Evolutionary conservation across 2,113 vertebrate genomes (phyloP), one percentile per base, ranked within the genome.

Genomic region (Hydrolagus affinis): DNA sequence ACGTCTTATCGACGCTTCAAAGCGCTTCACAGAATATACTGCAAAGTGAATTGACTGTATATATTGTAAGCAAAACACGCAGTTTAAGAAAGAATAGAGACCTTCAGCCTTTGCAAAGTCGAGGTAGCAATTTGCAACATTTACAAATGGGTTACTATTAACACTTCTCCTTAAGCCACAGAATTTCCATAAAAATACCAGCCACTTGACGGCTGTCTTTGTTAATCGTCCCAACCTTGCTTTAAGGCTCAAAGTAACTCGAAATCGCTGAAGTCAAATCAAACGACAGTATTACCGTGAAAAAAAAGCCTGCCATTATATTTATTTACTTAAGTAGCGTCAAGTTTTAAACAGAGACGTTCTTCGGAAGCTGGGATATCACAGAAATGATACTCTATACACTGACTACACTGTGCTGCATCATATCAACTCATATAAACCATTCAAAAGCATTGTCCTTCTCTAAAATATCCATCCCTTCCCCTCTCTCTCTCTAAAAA

Each of bases 381-480:
- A 25, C 11, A 19, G 44, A 44, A 83, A 30, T 21, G 59, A 66
- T 32, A 32, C 30, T 23, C 60, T 17, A 66, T 83, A 28, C 30
- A 19, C 6, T 64, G 77, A 28, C 23, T 30, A 17, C 9, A 19
- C 30, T 30, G 60, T 30, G 60, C 30, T 83, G 23, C 17, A 83
- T n/a, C n/a, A n/a, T n/a, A 83, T 66, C 28, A 25, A 28, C 23
- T 60, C 59, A 83, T 64, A 8, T 9, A 66, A 66, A 28, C 32
- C 57, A 66, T 25, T 66, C 25, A 66, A 62, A 80, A 62, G 15
- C 57, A 83, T 83, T 83, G 78, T 83, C 78, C 78, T 66, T 66
- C 66, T 66, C 66, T 66, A 28, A 44, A 44, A 44, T 6, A 44
- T 44, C 44, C 44, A 44, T 30, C 60, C 78, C 66, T 66, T 83